Conservation (phyloP, 2,113 vertebrate species). For the Carlito syrichta region DNA sequence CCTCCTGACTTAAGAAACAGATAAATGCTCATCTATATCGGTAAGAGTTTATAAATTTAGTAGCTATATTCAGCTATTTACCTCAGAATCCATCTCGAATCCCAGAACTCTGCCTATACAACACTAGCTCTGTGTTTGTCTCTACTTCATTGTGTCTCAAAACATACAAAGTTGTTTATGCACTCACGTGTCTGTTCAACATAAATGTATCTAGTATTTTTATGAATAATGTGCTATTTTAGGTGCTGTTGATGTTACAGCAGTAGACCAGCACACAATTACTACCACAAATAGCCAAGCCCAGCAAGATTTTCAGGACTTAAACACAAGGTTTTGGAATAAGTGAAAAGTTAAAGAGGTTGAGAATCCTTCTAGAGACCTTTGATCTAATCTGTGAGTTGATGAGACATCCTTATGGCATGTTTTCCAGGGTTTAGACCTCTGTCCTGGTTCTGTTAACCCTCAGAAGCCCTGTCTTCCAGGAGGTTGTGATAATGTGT, state of each 20-base stretch:
- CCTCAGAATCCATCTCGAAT: not conserved
- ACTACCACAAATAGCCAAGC: not conserved
- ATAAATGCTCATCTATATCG: not conserved
- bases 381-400: not conserved
- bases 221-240: not conserved
- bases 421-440: not conserved
- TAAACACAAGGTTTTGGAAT: not conserved
- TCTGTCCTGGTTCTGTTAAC: not conserved
- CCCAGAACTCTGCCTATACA: not conserved
- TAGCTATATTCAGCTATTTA: not conserved
- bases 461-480: not conserved
- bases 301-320: not conserved
- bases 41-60: not conserved
- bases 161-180: not conserved
- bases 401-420: not conserved
- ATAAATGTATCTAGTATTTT: not conserved
- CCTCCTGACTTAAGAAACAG: not conserved
- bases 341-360: not conserved
- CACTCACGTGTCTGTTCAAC: not conserved
- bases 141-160: not conserved
- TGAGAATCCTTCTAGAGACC: not conserved
- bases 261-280: not conserved
- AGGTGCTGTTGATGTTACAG: not conserved
- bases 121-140: not conserved
- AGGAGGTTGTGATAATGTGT: not conserved